Evolutionary conservation across 2,113 vertebrate species (phyloP).

Genomic region (Ameiurus melas): DNA sequence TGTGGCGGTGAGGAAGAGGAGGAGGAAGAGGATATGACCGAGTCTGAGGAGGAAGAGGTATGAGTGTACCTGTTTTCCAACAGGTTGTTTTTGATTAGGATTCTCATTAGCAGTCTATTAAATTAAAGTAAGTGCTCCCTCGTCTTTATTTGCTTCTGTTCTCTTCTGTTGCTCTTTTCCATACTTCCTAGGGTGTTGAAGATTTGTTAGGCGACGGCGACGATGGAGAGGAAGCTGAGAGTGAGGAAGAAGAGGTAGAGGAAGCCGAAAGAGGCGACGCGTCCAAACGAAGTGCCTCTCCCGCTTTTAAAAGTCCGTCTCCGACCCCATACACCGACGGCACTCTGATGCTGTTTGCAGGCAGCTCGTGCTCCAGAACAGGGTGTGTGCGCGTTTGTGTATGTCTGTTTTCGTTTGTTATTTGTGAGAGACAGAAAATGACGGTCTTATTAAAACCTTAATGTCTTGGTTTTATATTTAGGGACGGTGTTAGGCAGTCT

Average conservation of each 20-base stretch:
- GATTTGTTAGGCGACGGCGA: conserved; percentile 75
- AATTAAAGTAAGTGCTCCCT: background rate
- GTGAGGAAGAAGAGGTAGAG: conserved; percentile 59
- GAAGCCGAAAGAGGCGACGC: conserved; percentile 66
- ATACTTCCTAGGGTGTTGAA: conserved; percentile 72
- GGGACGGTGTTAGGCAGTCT: conserved; percentile 65
- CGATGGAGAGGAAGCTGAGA: conserved; percentile 67
- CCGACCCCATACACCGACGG: conserved; percentile 77
- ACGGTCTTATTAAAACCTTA: background rate
- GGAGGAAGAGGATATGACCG: conserved; percentile 87
- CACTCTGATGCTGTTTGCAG: conserved; percentile 85
- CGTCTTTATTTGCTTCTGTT: background rate
- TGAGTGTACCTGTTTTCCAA: background rate
- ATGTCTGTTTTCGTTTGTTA: background rate
- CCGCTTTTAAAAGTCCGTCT: conserved; percentile 58
- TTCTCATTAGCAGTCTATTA: background rate
- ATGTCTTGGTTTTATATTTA: conserved; percentile 41
- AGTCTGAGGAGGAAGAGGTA: conserved; percentile 80
- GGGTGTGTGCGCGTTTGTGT: conserved; percentile 67
- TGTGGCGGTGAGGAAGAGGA: conserved; percentile 77
- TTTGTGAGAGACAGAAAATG: background rate
- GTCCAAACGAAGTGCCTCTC: conserved; percentile 67
- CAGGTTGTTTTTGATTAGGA: background rate
- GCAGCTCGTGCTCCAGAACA: conserved; percentile 86
- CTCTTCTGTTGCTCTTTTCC: background rate